Evolutionary conservation across 2,797 vertebrate species (phyloP).

Genomic region (Onychomys arenicola): DNA sequence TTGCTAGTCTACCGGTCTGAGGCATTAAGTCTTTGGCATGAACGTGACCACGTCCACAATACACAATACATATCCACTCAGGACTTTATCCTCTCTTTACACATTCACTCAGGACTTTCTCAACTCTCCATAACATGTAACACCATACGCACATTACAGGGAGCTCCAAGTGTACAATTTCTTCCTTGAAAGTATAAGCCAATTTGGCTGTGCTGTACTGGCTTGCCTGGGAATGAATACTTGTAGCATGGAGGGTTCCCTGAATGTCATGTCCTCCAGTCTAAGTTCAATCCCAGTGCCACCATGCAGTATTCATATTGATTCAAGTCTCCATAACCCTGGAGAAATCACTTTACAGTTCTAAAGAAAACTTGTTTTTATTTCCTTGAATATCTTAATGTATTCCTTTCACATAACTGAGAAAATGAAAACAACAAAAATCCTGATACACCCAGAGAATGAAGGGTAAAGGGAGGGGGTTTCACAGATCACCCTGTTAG

Average conservation of each 20-base stretch:
- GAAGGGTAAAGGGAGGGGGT: neutral
- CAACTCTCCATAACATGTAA: neutral
- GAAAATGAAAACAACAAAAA: neutral
- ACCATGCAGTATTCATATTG: neutral
- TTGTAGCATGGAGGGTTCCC: neutral
- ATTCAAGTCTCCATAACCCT: neutral
- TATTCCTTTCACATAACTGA: neutral
- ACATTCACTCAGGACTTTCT: neutral
- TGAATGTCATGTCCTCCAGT: rapidly evolving
- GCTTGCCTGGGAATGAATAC: neutral
- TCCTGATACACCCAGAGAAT: neutral
- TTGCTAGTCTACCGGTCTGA: neutral
- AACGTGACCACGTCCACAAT: neutral
- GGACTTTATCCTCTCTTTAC: neutral
- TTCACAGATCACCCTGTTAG: neutral
- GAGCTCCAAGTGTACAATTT: neutral
- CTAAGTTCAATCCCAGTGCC: neutral
- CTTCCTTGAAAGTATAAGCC: neutral
- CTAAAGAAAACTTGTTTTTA: neutral
- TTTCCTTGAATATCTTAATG: neutral
- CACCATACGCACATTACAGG: neutral
- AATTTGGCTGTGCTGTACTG: neutral
- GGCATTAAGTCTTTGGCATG: neutral
- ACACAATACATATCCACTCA: neutral
- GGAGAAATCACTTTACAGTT: neutral